These are phyloP conservation scores for Drosophila gaucha DNA, from an alignment of 2,888 invertebrate species.

Conservation along the genomic window DNA sequence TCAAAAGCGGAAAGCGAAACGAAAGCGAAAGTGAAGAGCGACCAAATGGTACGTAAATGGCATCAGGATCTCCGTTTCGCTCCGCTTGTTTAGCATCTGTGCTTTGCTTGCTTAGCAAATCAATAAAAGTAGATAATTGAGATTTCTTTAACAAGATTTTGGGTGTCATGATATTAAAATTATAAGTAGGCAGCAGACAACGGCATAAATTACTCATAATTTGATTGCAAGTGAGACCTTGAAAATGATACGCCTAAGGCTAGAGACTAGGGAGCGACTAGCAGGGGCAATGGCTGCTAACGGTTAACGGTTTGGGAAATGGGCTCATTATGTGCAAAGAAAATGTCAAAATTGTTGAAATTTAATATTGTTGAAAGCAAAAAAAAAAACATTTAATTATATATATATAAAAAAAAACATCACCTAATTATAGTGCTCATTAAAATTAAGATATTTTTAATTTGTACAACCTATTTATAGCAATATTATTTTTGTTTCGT, in stretches of 20 bases:
- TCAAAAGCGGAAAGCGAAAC: conserved; percentile 33
- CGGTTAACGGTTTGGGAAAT: conserved; percentile 22
- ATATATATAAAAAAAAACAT: conserved; percentile 13
- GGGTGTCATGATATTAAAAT: conserved; percentile 73
- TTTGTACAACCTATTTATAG: conserved; percentile 17
- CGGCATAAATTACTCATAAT: conserved; percentile 75
- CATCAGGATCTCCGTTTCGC: conserved; percentile 49
- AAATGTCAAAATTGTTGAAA: conserved; percentile 48
- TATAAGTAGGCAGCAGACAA: conserved; percentile 52
- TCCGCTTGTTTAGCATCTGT: conserved; percentile 55
- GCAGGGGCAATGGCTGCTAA: neutral
- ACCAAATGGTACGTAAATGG: conserved; percentile 76
- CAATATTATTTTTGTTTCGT: conserved; percentile 21
- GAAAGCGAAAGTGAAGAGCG: conserved; percentile 55
- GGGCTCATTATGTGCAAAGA: conserved; percentile 39
- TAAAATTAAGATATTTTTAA: conserved; percentile 22
- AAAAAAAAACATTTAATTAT: neutral
- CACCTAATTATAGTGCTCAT: conserved; percentile 49
- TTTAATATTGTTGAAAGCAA: conserved; percentile 29
- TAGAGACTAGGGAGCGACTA: neutral
- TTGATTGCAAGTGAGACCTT: conserved; percentile 72
- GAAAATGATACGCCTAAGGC: conserved; percentile 55
- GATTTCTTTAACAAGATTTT: conserved; percentile 77
- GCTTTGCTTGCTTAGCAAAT: conserved; percentile 62
- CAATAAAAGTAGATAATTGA: conserved; percentile 81